Evolutionary conservation across 2,113 vertebrate species (phyloP), one percentile per base, ranked within the genome.

Genomic region (Canis aureus): DNA sequence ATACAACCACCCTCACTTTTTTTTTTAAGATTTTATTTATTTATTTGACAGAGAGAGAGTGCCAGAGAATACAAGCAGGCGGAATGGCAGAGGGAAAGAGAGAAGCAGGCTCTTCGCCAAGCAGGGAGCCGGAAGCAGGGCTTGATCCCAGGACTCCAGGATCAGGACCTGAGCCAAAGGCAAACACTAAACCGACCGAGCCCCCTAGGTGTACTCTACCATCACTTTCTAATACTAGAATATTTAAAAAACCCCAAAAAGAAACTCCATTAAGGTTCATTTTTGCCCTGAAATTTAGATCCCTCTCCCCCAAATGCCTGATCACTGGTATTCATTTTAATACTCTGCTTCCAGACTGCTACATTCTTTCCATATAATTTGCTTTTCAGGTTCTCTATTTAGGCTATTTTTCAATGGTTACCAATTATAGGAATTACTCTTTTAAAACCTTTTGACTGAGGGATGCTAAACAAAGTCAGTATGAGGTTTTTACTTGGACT

Each of bases 221-320:
- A 87, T 25, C 29, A 87, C 53, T 74, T 71, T 62, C 17, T 49
- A 92, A 94, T 85, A 89, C 19, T 16, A 86, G 22, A 96, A 82
- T 32, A 90, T 51, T 96, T 91, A 90, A 35, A 95, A 81, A 53
- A 94, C 51, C 67, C n/a, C 27, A 69, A 85, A 95, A 53, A 88
- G 35, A 94, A 92, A 64, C 4, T 43, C 60, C 19, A 92, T 12
- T 57, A 57, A 90, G 66, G 38, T 23, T 86, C 27, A 64, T 64
- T 95, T 96, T n/a, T 66, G 55, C 35, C 43, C 53, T 95, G 60
- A 91, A 90, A 82, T 86, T 86, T 43, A 92, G 66, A 92, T 12
- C 49, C 55, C 51, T 22, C 92, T 43, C 20, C 35, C 35, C 53
- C 35, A 92, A 82, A 78, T 71, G 87, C 53, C 27, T 82, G n/a